phyloP scores from a whole-genome alignment of 1,140 invertebrate species.

The Colletes gigas region DNA sequence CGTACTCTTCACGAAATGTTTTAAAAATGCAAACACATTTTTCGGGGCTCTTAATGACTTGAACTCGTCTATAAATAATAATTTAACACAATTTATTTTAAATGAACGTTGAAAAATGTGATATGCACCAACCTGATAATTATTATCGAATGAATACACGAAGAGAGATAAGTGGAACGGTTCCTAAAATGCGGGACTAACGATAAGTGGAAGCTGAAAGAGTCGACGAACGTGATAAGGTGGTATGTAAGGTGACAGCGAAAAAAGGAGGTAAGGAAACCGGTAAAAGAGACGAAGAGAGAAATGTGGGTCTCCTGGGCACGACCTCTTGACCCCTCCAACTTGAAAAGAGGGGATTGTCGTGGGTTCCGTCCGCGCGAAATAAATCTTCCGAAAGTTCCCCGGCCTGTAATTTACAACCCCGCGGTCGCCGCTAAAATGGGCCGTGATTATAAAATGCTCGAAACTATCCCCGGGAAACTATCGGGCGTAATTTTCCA shows the following conservation, averaged over 20 bases:
- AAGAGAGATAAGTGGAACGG: constrained; percentile 13
- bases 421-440: constrained; percentile 31
- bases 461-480: not conserved
- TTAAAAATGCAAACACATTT: too few species aligned
- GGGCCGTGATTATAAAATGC: not conserved
- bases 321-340: constrained; percentile 53
- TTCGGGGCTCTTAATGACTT: too few species aligned
- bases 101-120: too few species aligned
- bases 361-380: constrained; percentile 31
- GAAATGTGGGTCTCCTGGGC: constrained; percentile 53
- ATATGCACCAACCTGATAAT: too few species aligned
- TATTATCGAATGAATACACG: too few species aligned
- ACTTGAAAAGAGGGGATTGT: constrained; percentile 28
- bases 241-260: not conserved
- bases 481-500: not conserved
- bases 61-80: too few species aligned
- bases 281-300: constrained; percentile 29
- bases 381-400: constrained; percentile 41
- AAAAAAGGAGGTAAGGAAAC: constrained; percentile 5
- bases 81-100: too few species aligned
- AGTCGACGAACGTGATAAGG: not conserved
- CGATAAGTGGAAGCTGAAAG: not conserved
- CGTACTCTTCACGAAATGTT: too few species aligned
- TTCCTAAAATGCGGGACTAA: not conserved
- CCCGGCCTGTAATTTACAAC: constrained; percentile 49